A percentile compares a stretch with the other conserved stretches of the same genome.
Conservation (phyloP, 2,888 invertebrate species). For the Sphaerophoria rueppellii region DNA sequence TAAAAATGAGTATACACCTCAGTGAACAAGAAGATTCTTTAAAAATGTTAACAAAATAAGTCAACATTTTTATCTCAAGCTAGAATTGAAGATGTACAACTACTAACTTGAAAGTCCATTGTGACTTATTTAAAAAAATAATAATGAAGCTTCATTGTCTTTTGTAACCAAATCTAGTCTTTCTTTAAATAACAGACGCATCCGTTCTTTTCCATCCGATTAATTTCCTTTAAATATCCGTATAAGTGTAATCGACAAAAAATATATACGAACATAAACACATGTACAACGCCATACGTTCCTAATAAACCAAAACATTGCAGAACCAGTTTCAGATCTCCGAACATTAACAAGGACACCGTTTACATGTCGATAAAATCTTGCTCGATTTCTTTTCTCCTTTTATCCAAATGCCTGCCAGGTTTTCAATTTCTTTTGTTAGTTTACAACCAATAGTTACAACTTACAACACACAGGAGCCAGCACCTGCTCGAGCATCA, state of each 20-base stretch:
- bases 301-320: neutral
- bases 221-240: neutral
- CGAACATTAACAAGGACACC: constrained; percentile 32
- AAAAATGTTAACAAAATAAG: no score
- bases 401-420: constrained; percentile 1
- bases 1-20: no score
- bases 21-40: no score
- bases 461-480: neutral
- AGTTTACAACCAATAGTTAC: constrained; percentile 20
- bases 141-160: no score
- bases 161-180: no score
- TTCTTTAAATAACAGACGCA: no score
- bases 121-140: no score
- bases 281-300: neutral
- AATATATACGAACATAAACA: neutral
- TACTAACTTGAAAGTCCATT: no score
- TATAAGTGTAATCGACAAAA: neutral
- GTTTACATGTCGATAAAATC: constrained; percentile 34
- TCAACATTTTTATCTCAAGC: no score
- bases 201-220: no score
- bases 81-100: no score
- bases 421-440: constrained; percentile 11
- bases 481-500: constrained; percentile 55
- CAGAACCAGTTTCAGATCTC: neutral
- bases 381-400: neutral